A percentile compares a stretch with the other conserved stretches of the same genome.
Conservation (phyloP, 2,797 vertebrate genomes). For the Botia almorhae region DNA sequence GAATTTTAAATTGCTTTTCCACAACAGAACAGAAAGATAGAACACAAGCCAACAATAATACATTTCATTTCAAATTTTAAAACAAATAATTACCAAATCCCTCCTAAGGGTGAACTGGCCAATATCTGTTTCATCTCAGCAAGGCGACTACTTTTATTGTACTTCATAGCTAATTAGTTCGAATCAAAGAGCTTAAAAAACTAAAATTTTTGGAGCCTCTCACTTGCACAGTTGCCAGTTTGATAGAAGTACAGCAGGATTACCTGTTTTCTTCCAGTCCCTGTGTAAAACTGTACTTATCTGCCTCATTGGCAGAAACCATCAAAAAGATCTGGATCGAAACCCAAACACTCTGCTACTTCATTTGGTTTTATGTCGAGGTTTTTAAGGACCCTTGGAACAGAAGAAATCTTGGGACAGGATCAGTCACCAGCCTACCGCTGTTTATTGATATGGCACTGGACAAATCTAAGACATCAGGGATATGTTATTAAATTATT, state of each 20-base stretch:
- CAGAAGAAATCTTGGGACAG: constrained; percentile 2
- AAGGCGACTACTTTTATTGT: background rate
- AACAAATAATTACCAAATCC: constrained; percentile 19
- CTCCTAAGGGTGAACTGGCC: background rate
- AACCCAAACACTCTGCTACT: background rate
- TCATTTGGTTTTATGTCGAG: constrained; percentile 1
- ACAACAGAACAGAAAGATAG: constrained; percentile 8
- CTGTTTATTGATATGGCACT: constrained; percentile 10
- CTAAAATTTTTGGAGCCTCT: background rate
- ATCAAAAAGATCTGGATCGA: background rate
- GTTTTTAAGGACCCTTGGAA: background rate
- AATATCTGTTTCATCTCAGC: constrained; percentile 17
- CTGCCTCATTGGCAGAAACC: constrained; percentile 39
- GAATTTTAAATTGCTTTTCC: constrained; percentile 20
- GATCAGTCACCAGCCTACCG: constrained; percentile 11
- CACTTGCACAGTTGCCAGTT: background rate
- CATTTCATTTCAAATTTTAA: constrained; percentile 6
- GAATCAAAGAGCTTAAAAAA: constrained; percentile 1
- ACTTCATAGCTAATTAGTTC: background rate
- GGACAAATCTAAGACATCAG: constrained; percentile 3
- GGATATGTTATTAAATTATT: background rate
- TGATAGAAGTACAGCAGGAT: constrained; percentile 6
- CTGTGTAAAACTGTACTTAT: constrained; percentile 7
- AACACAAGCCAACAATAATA: constrained; percentile 41
- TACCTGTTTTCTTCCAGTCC: constrained; percentile 4